phyloP scores from a whole-genome alignment of 1,140 invertebrate genomes.

The Bombus pascuorum region DNA sequence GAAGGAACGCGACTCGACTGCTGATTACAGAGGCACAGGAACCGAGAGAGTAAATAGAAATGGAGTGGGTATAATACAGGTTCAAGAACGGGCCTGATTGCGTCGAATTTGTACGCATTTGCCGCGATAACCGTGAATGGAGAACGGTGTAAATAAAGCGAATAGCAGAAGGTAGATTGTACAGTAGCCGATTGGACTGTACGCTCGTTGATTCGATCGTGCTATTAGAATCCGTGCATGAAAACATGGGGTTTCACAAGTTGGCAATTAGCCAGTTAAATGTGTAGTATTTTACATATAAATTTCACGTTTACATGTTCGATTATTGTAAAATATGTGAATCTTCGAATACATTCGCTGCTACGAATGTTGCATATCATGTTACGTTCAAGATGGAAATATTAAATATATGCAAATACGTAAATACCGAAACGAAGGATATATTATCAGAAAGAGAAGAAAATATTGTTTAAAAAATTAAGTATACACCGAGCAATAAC shows the following conservation, averaged over 20 bases:
- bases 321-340: too few relatives aligned
- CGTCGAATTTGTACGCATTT: constrained; percentile 36
- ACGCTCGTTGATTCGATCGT: background rate
- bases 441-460: too few relatives aligned
- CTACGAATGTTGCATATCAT: too few relatives aligned
- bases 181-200: background rate
- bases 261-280: background rate
- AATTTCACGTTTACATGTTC: background rate
- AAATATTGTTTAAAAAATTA: too few relatives aligned
- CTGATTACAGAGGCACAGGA: constrained; percentile 16
- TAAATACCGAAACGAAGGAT: too few relatives aligned
- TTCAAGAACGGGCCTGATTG: constrained; percentile 39
- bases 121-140: background rate
- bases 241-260: background rate
- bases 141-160: constrained; percentile 8
- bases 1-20: constrained; percentile 31
- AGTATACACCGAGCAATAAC: too few relatives aligned
- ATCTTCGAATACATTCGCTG: too few relatives aligned
- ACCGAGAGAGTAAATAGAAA: constrained; percentile 31
- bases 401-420: too few relatives aligned
- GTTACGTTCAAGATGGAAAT: too few relatives aligned
- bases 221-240: background rate
- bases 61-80: constrained; percentile 29
- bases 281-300: background rate
- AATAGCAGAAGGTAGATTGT: background rate